These are phyloP conservation scores for Oryzias melastigma DNA, from an alignment of 2,113 vertebrate genomes.

Conservation along the genomic window DNA sequence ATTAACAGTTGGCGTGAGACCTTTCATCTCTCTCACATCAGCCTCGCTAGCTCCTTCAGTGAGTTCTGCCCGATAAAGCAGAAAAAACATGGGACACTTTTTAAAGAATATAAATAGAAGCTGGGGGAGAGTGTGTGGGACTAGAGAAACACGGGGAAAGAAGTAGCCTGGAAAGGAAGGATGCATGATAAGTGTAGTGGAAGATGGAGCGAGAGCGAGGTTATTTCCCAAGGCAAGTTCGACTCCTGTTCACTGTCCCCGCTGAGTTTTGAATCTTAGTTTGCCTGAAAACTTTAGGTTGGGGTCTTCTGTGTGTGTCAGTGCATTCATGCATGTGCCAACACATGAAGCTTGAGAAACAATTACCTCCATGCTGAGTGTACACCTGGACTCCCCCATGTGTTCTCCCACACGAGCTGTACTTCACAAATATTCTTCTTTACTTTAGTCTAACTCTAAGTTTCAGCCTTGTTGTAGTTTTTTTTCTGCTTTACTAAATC, in stretches of 20 bases:
- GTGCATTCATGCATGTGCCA: constrained; percentile 7
- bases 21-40: neutral
- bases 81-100: constrained; percentile 10
- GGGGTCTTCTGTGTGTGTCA: neutral
- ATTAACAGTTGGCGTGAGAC: constrained; percentile 7
- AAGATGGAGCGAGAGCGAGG: neutral
- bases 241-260: constrained; percentile 27
- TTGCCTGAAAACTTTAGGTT: constrained; percentile 36
- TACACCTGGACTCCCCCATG: constrained; percentile 51
- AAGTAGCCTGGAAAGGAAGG: constrained; percentile 19
- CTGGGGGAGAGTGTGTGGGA: constrained; percentile 8
- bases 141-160: constrained; percentile 11
- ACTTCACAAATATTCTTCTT: constrained; percentile 30
- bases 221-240: constrained; percentile 21
- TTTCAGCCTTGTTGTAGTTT: constrained; percentile 4
- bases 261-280: constrained; percentile 30
- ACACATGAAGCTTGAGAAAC: constrained; percentile 44
- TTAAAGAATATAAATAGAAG: constrained; percentile 24
- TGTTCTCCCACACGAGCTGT: constrained; percentile 21
- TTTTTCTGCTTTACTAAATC: constrained; percentile 32
- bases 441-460: constrained; percentile 10
- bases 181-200: constrained; percentile 16
- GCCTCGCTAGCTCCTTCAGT: neutral
- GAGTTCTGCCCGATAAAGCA: constrained; percentile 26
- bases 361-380: constrained; percentile 55